phyloP scores from a whole-genome alignment of 2,888 invertebrate species.

The Periphyllus acericola region DNA sequence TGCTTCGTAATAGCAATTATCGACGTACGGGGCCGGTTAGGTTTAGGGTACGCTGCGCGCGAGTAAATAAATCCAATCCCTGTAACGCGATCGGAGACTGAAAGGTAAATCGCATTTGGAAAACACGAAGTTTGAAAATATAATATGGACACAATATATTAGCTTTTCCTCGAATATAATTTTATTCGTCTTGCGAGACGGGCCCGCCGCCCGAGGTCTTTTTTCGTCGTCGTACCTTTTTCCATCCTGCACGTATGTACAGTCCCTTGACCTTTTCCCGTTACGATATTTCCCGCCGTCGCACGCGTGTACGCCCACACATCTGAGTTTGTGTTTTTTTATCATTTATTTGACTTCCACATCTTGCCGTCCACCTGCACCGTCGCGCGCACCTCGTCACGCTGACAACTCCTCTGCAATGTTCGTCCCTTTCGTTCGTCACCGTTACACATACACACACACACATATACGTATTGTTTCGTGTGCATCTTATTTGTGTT shows the following conservation, averaged over 20 bases:
- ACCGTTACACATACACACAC: neutral
- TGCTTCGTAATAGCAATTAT: no score
- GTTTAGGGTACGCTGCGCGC: neutral
- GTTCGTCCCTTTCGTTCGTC: slow-evolving; percentile 5
- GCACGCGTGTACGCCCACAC: neutral
- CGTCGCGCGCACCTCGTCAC: neutral
- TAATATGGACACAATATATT: neutral
- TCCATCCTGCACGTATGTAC: no score
- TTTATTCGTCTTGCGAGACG: slow-evolving; percentile 5
- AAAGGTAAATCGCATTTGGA: neutral
- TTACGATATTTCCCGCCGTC: neutral
- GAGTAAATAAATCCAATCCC: neutral
- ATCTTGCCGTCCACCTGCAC: neutral
- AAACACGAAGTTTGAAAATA: neutral
- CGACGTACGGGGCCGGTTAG: neutral
- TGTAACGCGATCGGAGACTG: neutral
- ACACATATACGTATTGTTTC: no score
- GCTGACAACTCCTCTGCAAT: neutral
- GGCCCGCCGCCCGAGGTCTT: neutral
- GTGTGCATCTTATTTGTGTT: slow-evolving; percentile 8
- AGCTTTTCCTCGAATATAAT: slow-evolving; percentile 9
- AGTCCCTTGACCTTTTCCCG: neutral
- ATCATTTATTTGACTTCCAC: slow-evolving; percentile 32
- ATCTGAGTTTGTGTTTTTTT: neutral
- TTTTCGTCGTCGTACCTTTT: slow-evolving; percentile 28